Conservation (phyloP, 1,140 invertebrate genomes). For the Drosophila lowei region DNA sequence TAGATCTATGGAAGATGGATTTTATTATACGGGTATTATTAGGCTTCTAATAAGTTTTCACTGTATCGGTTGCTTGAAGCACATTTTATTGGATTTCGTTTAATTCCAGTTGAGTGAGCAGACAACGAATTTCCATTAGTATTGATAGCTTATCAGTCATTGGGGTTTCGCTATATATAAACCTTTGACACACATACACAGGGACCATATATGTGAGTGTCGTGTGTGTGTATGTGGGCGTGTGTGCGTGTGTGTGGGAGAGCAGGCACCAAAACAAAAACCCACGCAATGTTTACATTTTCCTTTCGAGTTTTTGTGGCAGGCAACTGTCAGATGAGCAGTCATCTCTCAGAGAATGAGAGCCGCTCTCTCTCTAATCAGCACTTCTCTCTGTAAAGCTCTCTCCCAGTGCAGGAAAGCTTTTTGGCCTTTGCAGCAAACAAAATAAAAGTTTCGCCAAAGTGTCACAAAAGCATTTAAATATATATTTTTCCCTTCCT, state of each 20-base stretch:
- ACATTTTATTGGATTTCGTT: conserved; percentile 65
- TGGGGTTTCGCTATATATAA: conserved; percentile 41
- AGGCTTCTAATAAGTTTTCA: conserved; percentile 2
- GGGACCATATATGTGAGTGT: background rate
- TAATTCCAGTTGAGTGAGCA: conserved; percentile 56
- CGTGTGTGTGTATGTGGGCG: background rate
- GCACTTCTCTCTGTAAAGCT: conserved; percentile 13
- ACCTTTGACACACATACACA: conserved; percentile 8
- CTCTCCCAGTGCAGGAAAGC: conserved; percentile 60
- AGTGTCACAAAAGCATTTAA: conserved; percentile 55
- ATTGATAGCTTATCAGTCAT: conserved; percentile 64
- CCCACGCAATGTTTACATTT: conserved; percentile 77
- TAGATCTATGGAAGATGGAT: background rate
- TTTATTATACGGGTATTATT: background rate
- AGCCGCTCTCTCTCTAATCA: conserved; percentile 7
- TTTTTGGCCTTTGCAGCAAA: conserved; percentile 55
- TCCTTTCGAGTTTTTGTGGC: conserved; percentile 53
- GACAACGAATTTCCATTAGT: conserved; percentile 54
- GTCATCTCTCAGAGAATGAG: conserved; percentile 52
- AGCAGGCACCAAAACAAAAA: conserved; percentile 69
- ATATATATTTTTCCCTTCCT: conserved; percentile 28
- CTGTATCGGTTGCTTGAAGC: conserved; percentile 12
- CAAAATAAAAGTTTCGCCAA: conserved; percentile 48
- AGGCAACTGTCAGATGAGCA: conserved; percentile 64
- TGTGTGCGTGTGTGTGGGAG: conserved; percentile 13